Base-by-base conservation (phyloP, 2,113 vertebrate species). In the Pterocles gutturalis region DNA sequence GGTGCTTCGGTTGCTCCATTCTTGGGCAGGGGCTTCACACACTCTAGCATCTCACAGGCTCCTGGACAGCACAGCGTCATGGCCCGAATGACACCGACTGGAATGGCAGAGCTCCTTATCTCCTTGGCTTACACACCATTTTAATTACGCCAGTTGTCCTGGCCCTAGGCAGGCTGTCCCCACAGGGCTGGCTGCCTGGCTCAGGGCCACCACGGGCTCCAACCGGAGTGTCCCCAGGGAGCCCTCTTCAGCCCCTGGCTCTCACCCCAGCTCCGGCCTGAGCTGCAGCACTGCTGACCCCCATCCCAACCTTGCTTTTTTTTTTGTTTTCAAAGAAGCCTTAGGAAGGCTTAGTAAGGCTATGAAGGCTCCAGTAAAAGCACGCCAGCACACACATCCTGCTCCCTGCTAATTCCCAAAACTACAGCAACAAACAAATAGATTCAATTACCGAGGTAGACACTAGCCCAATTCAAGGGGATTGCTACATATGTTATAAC, bases 401-500 rank as follows among this genome's bases (percentile, higher is more conserved):
- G 46, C 31, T 81, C 31, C 45, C n/a, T 0, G 0, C 48, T 65
- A 60, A 82, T 51, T 83, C 78, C 41, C 17, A 8, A 79, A 95
- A 76, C 86, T 51, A 66, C 1, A 92, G 65, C 61, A 53, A 84
- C 60, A 86, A 87, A 82, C 45, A 92, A 81, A 96, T 22, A 87
- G 66, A 75, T 87, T 60, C 54, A 91, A 67, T 95, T 95, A 91
- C 55, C 2, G 3, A 78, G 78, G 41, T 0, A 80, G 78, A 49
- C 1, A 3, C 57, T 34, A 72, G 81, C 60, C 64, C 81, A 75
- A 34, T 89, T 93, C 87, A 57, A 67, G 41, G 38, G 78, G 71
- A 87, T 79, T 66, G 84, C 49, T 88, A 93, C 76, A 91, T 64
- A 64, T 31, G 53, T 91, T 90, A 58, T 34, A 91, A 72, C 77